phyloP scores from a whole-genome alignment of 2,797 vertebrate species.

The Erithacus rubecula region DNA sequence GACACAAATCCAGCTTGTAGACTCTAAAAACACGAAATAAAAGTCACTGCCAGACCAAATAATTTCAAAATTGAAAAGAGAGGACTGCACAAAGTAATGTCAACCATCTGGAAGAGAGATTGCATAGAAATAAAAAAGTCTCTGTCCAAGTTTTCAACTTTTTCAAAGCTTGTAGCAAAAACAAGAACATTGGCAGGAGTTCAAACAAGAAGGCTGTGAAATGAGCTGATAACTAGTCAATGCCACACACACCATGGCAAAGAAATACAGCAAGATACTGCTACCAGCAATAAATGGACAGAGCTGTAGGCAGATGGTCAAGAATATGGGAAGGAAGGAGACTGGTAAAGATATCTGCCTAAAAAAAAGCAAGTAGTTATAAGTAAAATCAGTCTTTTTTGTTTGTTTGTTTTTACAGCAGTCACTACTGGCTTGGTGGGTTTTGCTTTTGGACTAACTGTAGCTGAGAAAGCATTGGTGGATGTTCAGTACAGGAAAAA shows the following conservation, averaged over 20 bases:
- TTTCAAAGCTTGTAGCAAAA: slow-evolving; percentile 24
- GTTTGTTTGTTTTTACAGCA: background rate
- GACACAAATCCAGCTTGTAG: background rate
- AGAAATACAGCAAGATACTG: background rate
- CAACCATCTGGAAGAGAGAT: slow-evolving; percentile 28
- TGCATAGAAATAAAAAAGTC: background rate
- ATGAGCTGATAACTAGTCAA: slow-evolving; percentile 16
- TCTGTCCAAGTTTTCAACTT: slow-evolving; percentile 34
- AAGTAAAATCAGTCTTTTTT: background rate
- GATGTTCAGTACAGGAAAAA: background rate
- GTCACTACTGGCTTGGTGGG: background rate
- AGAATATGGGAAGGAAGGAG: background rate
- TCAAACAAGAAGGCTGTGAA: slow-evolving; percentile 39
- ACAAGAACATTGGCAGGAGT: background rate
- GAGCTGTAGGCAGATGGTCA: slow-evolving; percentile 2
- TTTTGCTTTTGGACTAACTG: background rate
- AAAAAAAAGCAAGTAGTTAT: background rate
- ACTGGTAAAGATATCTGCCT: background rate
- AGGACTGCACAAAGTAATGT: slow-evolving; percentile 5
- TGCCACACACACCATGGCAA: background rate
- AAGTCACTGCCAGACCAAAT: slow-evolving; percentile 31
- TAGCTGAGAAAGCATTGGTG: background rate
- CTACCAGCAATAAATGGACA: background rate
- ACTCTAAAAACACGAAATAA: background rate
- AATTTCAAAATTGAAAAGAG: slow-evolving; percentile 16